phyloP scores from a whole-genome alignment of 2,888 invertebrate genomes.

The Aphidius colemani region DNA sequence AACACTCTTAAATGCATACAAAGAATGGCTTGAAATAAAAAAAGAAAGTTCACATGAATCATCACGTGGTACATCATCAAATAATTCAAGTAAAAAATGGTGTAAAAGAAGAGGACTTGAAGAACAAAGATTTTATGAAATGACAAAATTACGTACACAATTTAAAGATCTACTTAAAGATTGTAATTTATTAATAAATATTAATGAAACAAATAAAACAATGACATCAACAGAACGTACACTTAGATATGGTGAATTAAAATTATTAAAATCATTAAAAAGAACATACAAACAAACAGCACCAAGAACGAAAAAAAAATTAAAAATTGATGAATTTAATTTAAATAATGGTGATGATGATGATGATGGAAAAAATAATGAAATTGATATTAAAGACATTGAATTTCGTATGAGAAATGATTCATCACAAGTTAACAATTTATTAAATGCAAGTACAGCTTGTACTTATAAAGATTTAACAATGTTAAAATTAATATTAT shows the following conservation, averaged over 20 bases:
- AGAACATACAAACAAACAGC: conserved; percentile 74
- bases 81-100: conserved; percentile 71
- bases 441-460: conserved; percentile 69
- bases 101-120: conserved; percentile 88
- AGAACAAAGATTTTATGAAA: conserved; percentile 96
- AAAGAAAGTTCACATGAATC: conserved; percentile 58
- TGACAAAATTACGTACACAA: conserved; percentile 89
- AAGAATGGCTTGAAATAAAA: conserved; percentile 87
- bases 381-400: conserved; percentile 80
- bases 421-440: conserved; percentile 70
- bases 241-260: conserved; percentile 85
- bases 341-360: conserved; percentile 59
- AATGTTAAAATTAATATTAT: conserved; percentile 79
- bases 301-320: conserved; percentile 73
- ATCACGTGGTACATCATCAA: conserved; percentile 39
- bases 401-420: conserved; percentile 86
- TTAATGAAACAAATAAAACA: conserved; percentile 63
- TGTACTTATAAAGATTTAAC: conserved; percentile 71
- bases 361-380: conserved; percentile 63
- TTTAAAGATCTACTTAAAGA: conserved; percentile 81
- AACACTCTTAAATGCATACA: conserved; percentile 83
- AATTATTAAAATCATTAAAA: conserved; percentile 81
- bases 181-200: conserved; percentile 66
- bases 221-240: conserved; percentile 75
- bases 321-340: conserved; percentile 74